These are phyloP conservation scores for Charanyca ferruginea DNA, from an alignment of 2,888 invertebrate species.

Conservation along the genomic window DNA sequence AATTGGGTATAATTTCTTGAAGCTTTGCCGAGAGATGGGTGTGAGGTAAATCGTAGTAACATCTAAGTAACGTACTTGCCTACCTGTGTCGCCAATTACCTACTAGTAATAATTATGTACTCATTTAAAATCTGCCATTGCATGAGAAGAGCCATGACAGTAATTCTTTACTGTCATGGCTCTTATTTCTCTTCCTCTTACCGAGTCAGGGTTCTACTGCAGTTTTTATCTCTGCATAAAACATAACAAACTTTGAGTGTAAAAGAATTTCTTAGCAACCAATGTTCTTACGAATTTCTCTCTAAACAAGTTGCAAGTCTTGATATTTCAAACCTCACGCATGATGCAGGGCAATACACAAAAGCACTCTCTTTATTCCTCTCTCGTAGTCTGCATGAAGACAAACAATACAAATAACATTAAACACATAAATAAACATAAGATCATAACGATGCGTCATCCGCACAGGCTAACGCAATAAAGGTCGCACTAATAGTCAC, in stretches of 20 bases:
- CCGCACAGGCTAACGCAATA: slow-evolving; percentile 80
- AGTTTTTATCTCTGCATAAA: background rate
- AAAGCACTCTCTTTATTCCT: slow-evolving; percentile 2
- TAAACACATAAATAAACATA: slow-evolving; percentile 55
- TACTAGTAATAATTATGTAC: no score
- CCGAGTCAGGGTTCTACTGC: no score
- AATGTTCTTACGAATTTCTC: no score
- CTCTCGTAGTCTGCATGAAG: slow-evolving; percentile 30
- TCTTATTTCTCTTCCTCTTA: no score
- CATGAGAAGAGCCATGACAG: no score
- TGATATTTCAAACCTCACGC: background rate
- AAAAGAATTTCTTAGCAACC: background rate
- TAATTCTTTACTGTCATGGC: no score
- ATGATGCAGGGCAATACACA: background rate
- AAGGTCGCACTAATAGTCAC: slow-evolving; percentile 84
- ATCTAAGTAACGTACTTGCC: background rate
- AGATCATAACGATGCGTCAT: slow-evolving; percentile 63
- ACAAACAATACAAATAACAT: slow-evolving; percentile 50
- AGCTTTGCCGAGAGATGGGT: background rate
- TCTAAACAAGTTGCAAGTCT: background rate
- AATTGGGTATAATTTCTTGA: slow-evolving; percentile 5
- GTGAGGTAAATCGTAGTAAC: no score
- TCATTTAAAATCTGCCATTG: no score
- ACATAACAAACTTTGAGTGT: background rate
- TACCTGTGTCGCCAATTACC: background rate